Evolutionary conservation across 2,888 invertebrate genomes (phyloP).

Genomic region (Xestia sexstrigata): DNA sequence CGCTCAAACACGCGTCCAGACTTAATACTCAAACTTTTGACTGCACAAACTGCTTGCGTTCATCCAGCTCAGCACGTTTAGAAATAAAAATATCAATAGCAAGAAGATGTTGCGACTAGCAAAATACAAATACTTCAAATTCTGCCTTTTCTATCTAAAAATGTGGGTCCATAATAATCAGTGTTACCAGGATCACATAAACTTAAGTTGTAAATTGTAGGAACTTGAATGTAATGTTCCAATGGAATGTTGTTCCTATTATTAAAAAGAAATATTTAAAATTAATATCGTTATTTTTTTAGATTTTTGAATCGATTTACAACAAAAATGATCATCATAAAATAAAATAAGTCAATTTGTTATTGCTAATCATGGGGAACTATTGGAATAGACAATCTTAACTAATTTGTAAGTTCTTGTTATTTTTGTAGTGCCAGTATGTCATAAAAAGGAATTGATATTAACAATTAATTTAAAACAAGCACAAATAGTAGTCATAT

Average conservation of each 20-base stretch:
- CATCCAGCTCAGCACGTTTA: slow-evolving; percentile 12
- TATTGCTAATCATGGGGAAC: not conserved
- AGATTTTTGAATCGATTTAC: slow-evolving; percentile 43
- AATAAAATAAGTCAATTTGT: slow-evolving; percentile 33
- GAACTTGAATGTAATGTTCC: slow-evolving; percentile 48
- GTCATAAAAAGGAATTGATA: slow-evolving; percentile 14
- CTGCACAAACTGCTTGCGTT: not conserved
- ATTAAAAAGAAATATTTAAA: not conserved
- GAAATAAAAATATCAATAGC: too few species aligned
- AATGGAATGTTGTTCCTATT: slow-evolving; percentile 62
- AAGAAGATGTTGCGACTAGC: not conserved
- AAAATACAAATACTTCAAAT: not conserved
- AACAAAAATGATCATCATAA: slow-evolving; percentile 19
- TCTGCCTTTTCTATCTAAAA: not conserved
- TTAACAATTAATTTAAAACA: slow-evolving; percentile 11
- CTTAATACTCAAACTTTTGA: not conserved
- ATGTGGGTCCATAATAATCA: not conserved
- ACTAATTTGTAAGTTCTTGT: not conserved
- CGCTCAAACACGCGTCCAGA: not conserved
- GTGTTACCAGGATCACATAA: slow-evolving; percentile 27
- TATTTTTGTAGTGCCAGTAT: slow-evolving; percentile 18
- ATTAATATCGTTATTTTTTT: slow-evolving; percentile 16
- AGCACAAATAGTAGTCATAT: slow-evolving; percentile 11
- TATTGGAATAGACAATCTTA: slow-evolving; percentile 9
- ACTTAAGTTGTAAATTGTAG: not conserved